Conservation (phyloP, 2,113 vertebrate species). For the Eudyptes chrysolophus region DNA sequence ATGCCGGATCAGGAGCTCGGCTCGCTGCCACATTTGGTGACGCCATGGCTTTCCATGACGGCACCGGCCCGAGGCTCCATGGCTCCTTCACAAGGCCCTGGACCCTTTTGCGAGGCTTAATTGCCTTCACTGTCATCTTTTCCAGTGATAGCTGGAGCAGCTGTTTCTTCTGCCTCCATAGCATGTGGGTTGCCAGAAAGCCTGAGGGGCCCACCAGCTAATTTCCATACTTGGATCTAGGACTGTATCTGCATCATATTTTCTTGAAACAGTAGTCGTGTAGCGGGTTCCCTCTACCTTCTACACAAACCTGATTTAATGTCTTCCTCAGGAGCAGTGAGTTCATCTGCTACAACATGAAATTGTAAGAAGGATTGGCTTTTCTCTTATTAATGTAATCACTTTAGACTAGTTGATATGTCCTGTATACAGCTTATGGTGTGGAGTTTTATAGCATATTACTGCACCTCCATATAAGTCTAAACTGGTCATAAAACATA, state of each 20-base stretch:
- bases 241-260: slow-evolving; percentile 35
- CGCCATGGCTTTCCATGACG: not conserved
- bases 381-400: slow-evolving; percentile 62
- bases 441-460: slow-evolving; percentile 44
- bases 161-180: slow-evolving; percentile 51
- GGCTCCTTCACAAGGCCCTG: not conserved
- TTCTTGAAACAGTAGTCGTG: slow-evolving; percentile 61
- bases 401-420: slow-evolving; percentile 45
- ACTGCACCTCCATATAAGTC: slow-evolving; percentile 34
- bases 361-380: slow-evolving; percentile 22
- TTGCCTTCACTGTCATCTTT: slow-evolving; percentile 44
- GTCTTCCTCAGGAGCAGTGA: slow-evolving; percentile 39
- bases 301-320: slow-evolving; percentile 51
- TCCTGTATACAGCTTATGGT: slow-evolving; percentile 40
- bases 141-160: slow-evolving; percentile 57
- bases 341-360: slow-evolving; percentile 23
- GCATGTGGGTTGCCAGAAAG: not conserved
- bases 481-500: slow-evolving; percentile 56
- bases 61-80: rapidly evolving
- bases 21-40: not conserved
- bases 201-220: slow-evolving; percentile 18
- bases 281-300: slow-evolving; percentile 20
- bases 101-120: not conserved
- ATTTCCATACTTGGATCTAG: slow-evolving; percentile 63
- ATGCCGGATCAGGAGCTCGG: rapidly evolving